A percentile compares a stretch with the other conserved stretches of the same genome.
These are phyloP conservation scores for Cetoscarus ocellatus DNA, from an alignment of 2,797 vertebrate genomes.

Conservation along the genomic window DNA sequence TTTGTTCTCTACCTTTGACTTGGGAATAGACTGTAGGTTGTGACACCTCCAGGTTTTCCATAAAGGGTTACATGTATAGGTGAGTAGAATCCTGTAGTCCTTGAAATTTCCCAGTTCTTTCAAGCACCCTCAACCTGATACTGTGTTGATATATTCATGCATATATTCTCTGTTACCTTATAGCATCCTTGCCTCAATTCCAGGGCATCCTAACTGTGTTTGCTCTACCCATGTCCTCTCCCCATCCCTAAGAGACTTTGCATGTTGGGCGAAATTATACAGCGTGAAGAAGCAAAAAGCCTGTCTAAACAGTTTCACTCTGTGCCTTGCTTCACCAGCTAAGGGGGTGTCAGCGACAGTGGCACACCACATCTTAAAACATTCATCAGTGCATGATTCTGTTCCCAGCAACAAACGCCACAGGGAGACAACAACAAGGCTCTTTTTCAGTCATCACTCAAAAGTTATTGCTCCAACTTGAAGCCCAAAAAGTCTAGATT, in stretches of 20 bases:
- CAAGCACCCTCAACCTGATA: no score
- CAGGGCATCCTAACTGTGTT: constrained; percentile 16
- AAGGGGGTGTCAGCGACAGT: constrained; percentile 32
- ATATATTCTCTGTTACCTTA: no score
- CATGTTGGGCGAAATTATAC: constrained; percentile 53
- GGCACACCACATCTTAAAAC: constrained; percentile 57
- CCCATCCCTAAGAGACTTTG: constrained; percentile 45
- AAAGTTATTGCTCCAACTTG: constrained; percentile 23
- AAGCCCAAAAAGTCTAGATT: constrained; percentile 39
- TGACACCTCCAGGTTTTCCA: constrained; percentile 42
- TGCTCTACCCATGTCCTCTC: constrained; percentile 4
- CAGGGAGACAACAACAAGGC: constrained; percentile 44
- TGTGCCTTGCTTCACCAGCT: constrained; percentile 27
- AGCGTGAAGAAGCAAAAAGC: constrained; percentile 30
- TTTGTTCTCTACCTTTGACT: constrained; percentile 51
- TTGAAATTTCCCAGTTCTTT: no score
- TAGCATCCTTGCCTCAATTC: constrained; percentile 1
- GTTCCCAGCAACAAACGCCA: constrained; percentile 55
- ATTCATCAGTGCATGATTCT: constrained; percentile 59
- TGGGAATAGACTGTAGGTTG: constrained; percentile 36
- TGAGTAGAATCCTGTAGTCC: not conserved
- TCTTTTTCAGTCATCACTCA: constrained; percentile 49
- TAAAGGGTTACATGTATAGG: no score
- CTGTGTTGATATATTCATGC: no score
- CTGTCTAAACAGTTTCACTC: constrained; percentile 18